Percentiles rank a stretch among this genome's conserved stretches.
These are phyloP conservation scores for Alosa sapidissima DNA, from an alignment of 2,797 vertebrate species.

Conservation along the genomic window DNA sequence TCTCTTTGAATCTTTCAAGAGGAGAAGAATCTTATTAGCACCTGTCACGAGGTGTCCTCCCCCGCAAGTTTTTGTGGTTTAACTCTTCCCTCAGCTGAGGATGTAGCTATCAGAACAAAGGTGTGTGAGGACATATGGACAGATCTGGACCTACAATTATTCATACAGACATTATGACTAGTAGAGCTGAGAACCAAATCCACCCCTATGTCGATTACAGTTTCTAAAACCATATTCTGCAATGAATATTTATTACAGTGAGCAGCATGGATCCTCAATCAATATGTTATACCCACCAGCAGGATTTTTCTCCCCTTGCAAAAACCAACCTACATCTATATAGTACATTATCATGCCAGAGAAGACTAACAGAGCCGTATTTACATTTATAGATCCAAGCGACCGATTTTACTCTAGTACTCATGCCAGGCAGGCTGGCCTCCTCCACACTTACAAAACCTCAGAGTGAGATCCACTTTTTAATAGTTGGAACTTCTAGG, in stretches of 20 bases:
- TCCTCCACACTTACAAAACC: constrained; percentile 7
- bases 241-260: constrained; percentile 75
- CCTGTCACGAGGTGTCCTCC: constrained; percentile 78
- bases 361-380: constrained; percentile 59
- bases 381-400: constrained; percentile 79
- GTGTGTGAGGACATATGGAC: constrained; percentile 49
- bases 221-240: constrained; percentile 70
- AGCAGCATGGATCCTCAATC: constrained; percentile 71
- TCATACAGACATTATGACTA: constrained; percentile 10
- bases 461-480: not conserved
- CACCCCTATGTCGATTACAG: constrained; percentile 60
- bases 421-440: constrained; percentile 42
- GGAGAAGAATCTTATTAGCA: constrained; percentile 90
- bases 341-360: constrained; percentile 78
- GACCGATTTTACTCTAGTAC: constrained; percentile 53
- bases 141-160: not conserved
- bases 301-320: constrained; percentile 54
- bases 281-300: constrained; percentile 75
- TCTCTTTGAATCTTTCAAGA: constrained; percentile 86
- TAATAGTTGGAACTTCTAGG: constrained; percentile 2
- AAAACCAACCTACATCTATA: constrained; percentile 67
- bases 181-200: constrained; percentile 56
- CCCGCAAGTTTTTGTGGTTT: constrained; percentile 74
- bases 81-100: constrained; percentile 70
- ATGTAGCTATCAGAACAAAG: constrained; percentile 18